phyloP scores from a whole-genome alignment of 2,113 vertebrate genomes.

The Tichodroma muraria region DNA sequence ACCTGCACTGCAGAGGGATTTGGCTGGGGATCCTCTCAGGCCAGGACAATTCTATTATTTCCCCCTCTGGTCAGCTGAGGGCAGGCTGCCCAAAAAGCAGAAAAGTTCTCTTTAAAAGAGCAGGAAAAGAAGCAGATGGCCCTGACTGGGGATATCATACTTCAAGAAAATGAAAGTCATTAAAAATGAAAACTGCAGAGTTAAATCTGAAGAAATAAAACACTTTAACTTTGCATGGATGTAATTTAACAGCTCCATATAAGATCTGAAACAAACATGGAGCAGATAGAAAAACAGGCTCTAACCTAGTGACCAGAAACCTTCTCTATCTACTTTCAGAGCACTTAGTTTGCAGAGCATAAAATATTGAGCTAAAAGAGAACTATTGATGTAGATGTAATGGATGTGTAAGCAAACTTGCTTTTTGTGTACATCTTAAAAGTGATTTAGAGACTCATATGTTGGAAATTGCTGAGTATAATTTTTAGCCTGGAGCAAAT shows the following conservation, averaged over 20 bases:
- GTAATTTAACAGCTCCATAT: neutral
- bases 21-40: neutral
- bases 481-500: slow-evolving; percentile 31
- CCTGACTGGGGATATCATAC: neutral
- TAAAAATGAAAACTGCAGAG: neutral
- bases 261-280: neutral
- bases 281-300: neutral
- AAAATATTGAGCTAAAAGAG: slow-evolving; percentile 21
- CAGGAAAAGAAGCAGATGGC: neutral
- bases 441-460: neutral
- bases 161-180: neutral
- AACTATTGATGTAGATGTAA: neutral
- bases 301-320: neutral
- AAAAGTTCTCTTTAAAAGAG: neutral
- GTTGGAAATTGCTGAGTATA: neutral
- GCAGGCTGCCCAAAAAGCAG: neutral
- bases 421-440: slow-evolving; percentile 12
- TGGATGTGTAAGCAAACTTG: slow-evolving; percentile 8
- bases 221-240: neutral
- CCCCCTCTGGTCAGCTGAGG: neutral
- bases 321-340: neutral
- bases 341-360: neutral
- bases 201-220: neutral
- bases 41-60: neutral
- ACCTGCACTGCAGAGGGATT: neutral